Conservation (phyloP, 2,113 vertebrate genomes). For the Glaucomys volans region DNA sequence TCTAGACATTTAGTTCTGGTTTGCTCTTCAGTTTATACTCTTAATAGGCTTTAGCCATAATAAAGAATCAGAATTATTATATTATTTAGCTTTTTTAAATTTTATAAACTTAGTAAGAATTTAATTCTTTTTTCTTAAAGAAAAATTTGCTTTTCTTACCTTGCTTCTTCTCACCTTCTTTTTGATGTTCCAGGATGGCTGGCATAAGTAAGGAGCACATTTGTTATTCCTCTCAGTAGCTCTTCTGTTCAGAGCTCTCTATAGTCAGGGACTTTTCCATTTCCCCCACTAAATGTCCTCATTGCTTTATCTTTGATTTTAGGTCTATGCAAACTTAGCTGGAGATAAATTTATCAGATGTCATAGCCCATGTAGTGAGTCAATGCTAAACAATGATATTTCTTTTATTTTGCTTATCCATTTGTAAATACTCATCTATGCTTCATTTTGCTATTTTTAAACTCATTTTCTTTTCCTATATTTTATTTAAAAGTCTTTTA, state of each 20-base stretch:
- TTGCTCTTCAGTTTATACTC: neutral
- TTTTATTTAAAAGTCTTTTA: conserved; percentile 39
- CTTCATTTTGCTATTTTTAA: neutral
- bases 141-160: conserved; percentile 52
- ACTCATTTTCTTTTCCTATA: conserved; percentile 9
- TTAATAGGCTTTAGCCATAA: neutral
- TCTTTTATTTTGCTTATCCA: neutral
- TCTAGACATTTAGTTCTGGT: neutral
- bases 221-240: conserved; percentile 23
- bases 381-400: conserved; percentile 11
- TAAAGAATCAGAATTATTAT: neutral
- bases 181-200: conserved; percentile 37
- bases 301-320: conserved; percentile 34
- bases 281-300: neutral
- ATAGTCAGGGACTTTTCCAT: neutral
- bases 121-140: conserved; percentile 54
- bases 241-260: conserved; percentile 26
- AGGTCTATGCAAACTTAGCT: conserved; percentile 14
- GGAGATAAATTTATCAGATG: neutral
- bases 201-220: neutral
- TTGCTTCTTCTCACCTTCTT: conserved; percentile 8
- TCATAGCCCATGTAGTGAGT: neutral
- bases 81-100: neutral
- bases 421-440: conserved; percentile 33
- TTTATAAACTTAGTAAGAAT: conserved; percentile 23